Percentiles rank a stretch among this genome's conserved stretches.
These are phyloP conservation scores for Griposia aprilina DNA, from an alignment of 2,888 invertebrate species.

Conservation along the genomic window DNA sequence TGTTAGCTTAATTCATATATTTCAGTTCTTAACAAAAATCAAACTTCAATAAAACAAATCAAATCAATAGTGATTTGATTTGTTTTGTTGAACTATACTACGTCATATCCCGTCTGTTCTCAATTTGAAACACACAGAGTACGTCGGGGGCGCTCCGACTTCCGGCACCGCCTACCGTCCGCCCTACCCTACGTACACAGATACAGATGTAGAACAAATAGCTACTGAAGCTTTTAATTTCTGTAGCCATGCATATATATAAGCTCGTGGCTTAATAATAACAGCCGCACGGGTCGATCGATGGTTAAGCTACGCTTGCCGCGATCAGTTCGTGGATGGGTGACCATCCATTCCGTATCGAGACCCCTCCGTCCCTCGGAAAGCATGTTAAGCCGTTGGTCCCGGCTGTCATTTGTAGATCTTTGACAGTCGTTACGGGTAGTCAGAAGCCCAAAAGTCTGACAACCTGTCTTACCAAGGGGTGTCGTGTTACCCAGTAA, in stretches of 20 bases:
- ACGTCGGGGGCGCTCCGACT: constrained; percentile 32
- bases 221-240: background rate
- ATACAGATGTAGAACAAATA: background rate
- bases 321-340: background rate
- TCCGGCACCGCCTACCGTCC: constrained; percentile 49
- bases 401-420: background rate
- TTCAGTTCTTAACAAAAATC: background rate
- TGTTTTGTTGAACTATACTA: background rate
- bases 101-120: constrained; percentile 33
- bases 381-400: background rate
- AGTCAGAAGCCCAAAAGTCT: too few species aligned
- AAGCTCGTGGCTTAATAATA: background rate
- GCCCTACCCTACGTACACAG: constrained; percentile 8
- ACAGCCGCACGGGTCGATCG: background rate
- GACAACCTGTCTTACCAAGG: too few species aligned
- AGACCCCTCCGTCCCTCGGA: background rate
- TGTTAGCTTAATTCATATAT: too few species aligned
- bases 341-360: background rate
- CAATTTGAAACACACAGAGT: constrained; percentile 17
- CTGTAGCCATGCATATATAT: background rate
- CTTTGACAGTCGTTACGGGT: background rate
- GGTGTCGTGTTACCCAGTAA: too few species aligned
- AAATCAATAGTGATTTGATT: too few species aligned
- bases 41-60: background rate
- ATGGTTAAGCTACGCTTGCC: background rate